Evolutionary conservation across 2,888 invertebrate genomes (phyloP), one percentile per base, ranked within the genome.

Genomic region (Torymus auratus): DNA sequence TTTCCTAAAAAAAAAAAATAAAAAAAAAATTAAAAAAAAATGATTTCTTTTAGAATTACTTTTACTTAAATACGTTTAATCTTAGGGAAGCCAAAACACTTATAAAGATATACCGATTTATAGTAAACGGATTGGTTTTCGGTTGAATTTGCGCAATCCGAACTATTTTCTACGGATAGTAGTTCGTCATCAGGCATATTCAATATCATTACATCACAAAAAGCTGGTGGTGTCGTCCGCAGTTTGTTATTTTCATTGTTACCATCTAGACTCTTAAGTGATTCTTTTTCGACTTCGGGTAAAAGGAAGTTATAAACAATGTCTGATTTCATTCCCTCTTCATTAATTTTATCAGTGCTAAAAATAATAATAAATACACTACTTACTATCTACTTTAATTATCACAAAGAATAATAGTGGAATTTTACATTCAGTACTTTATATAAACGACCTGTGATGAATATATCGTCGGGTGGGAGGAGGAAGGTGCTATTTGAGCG

Each of bases 221-320:
- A 89, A 55, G 86, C 83, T 15, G 89, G 86, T 79, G 92, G 92
- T 2, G 92, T 91, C 28, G 88, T 87, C 77, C 85, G 87, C 64
- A 92, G 85, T 83, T 91, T 90, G 76, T 87, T 86, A 69, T 89
- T 88, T 82, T 92, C 92, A 71, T 88, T 88, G 12, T 88, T 80
- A 41, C 41, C 5, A 41, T 5, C 1, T 41, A 0, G 41, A 41
- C 7, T 7, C 41, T 41, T 41, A 41, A 91, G 89, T 2, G 92
- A 85, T 50, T 88, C 84, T 62, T 92, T 92, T 84, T 93, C 91
- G 0, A 93, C 87, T 77, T 90, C 88, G 0, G 88, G 87, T 53
- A 92, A 85, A 7, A 92, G 83, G 50, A 91, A 91, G 80, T 91
- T 91, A n/a, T 91, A 91, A 14, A 91, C 84, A 86, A 90, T 86